Conservation (phyloP, 2,113 vertebrate genomes). For the Pterophyllum scalare region DNA sequence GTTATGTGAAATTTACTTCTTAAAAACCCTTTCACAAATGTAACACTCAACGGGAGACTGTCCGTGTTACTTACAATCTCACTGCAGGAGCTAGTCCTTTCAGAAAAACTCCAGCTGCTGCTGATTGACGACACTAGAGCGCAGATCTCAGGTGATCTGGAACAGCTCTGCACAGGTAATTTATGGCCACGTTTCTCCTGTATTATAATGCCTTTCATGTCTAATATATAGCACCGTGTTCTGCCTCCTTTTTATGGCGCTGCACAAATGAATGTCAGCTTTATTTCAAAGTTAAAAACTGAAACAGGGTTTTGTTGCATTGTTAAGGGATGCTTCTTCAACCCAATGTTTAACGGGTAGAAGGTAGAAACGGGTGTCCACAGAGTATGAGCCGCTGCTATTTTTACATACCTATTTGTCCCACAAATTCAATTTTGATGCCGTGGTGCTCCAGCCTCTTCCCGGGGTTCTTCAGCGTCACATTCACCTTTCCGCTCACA, state of each 20-base stretch:
- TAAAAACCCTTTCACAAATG: neutral
- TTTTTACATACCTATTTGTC: conserved; percentile 89
- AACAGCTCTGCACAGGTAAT: neutral
- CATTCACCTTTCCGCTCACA: conserved; percentile 91
- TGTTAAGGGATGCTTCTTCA: neutral
- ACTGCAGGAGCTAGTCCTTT: neutral
- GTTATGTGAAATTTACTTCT: neutral
- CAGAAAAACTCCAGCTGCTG: neutral
- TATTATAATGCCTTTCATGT: neutral
- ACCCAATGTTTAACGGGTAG: neutral
- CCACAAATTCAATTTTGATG: conserved; percentile 97
- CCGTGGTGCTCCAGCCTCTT: conserved; percentile 96
- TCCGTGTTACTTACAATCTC: neutral
- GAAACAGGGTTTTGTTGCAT: neutral
- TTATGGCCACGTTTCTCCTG: neutral
- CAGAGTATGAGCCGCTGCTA: neutral
- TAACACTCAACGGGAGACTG: neutral
- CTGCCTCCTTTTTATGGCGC: no score
- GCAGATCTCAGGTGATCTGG: neutral
- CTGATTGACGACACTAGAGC: neutral
- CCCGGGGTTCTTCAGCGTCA: conserved; percentile 93
- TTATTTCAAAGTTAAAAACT: neutral
- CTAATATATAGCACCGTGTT: neutral
- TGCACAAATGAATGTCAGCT: neutral
- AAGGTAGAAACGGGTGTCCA: neutral